Conservation (phyloP, 2,113 vertebrate genomes). For the Sprattus sprattus region DNA sequence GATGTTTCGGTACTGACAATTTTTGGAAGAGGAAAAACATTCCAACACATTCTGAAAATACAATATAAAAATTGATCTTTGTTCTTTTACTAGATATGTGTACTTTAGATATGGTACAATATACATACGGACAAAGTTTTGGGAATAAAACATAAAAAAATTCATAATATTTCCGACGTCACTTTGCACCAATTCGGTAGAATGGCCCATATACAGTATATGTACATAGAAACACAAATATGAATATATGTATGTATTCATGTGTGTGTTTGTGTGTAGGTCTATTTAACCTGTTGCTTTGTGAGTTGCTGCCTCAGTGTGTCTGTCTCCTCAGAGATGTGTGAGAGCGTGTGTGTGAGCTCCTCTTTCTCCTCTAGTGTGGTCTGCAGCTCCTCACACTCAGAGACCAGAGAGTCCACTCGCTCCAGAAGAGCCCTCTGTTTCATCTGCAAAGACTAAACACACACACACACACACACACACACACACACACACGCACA, state of each 20-base stretch:
- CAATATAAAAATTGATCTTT: too few species aligned
- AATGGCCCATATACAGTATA: background rate
- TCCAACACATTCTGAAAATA: too few species aligned
- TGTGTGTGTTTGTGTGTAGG: background rate
- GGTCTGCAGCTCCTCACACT: slow-evolving; percentile 77
- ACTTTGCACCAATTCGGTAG: too few species aligned
- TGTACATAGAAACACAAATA: background rate
- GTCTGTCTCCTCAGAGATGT: slow-evolving; percentile 60
- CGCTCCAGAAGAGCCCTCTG: slow-evolving; percentile 80
- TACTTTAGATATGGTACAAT: too few species aligned
- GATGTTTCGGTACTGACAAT: too few species aligned
- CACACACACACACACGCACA: background rate
- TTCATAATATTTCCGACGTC: too few species aligned
- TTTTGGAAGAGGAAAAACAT: too few species aligned
- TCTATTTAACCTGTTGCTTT: slow-evolving; percentile 74
- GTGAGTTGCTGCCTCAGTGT: slow-evolving; percentile 62
- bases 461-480: background rate
- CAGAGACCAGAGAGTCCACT: slow-evolving; percentile 76
- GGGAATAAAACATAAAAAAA: too few species aligned
- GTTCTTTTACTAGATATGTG: too few species aligned
- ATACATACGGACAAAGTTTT: too few species aligned
- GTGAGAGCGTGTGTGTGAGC: slow-evolving; percentile 64
- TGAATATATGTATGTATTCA: background rate
- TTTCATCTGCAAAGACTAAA: slow-evolving; percentile 70
- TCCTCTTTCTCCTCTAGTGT: slow-evolving; percentile 73